Conservation (phyloP, 2,797 vertebrate species). For the Nyctibius grandis region DNA sequence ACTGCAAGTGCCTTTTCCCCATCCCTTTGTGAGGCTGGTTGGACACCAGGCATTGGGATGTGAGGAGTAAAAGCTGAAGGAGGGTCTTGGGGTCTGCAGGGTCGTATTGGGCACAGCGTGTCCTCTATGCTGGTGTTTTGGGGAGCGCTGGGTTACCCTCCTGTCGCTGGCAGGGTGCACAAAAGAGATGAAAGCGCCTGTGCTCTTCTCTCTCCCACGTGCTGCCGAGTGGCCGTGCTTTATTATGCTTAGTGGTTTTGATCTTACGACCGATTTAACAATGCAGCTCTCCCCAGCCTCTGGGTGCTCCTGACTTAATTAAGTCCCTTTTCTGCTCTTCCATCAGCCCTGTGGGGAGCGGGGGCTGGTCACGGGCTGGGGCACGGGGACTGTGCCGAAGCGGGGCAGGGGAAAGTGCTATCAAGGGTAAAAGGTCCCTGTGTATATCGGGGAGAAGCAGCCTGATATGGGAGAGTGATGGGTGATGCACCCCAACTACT, state of each 20-base stretch:
- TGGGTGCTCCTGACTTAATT: slow-evolving; percentile 7
- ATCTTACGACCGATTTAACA: slow-evolving; percentile 4
- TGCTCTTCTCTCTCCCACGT: not conserved
- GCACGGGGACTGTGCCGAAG: accelerated
- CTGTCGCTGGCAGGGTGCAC: accelerated
- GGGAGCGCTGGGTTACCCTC: not conserved
- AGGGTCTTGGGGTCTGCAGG: not conserved
- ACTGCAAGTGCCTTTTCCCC: not conserved
- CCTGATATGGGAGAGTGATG: accelerated
- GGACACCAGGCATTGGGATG: accelerated
- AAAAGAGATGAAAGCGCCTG: not conserved
- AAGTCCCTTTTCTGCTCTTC: not conserved
- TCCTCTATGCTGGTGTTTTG: accelerated
- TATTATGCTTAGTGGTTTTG: not conserved
- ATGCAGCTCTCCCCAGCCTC: not conserved
- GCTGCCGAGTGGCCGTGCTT: not conserved
- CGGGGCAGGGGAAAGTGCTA: not conserved
- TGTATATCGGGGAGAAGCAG: not conserved
- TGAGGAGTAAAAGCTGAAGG: not conserved
- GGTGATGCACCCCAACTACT: not conserved
- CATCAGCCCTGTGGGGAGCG: not conserved
- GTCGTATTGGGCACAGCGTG: accelerated
- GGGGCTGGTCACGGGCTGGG: not conserved
- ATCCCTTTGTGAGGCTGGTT: not conserved
- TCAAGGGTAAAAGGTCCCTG: not conserved